Evolutionary conservation across 1,140 invertebrate genomes (phyloP).

Genomic region (Macrosteles quadrilineatus): DNA sequence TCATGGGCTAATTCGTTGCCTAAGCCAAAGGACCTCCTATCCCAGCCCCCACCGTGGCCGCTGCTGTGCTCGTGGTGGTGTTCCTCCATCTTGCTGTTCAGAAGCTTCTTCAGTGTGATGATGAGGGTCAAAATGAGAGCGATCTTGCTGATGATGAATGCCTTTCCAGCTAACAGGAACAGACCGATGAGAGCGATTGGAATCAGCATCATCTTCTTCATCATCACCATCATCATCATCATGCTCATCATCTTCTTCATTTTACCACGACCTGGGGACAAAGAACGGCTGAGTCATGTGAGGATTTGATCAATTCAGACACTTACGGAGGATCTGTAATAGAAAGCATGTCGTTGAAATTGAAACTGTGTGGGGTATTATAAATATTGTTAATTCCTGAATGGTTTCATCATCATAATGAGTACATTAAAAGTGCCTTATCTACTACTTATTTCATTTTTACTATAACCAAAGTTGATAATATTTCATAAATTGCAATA

Average conservation of each 20-base stretch:
- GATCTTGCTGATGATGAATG: constrained; percentile 72
- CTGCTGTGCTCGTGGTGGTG: constrained; percentile 52
- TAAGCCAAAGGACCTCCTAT: constrained; percentile 65
- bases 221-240: constrained; percentile 61
- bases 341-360: no score
- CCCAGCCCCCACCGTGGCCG: constrained; percentile 52
- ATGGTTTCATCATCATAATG: no score
- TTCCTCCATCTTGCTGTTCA: constrained; percentile 48
- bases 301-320: neutral
- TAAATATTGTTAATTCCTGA: no score
- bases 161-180: constrained; percentile 71
- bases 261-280: constrained; percentile 45
- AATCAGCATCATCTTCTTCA: constrained; percentile 67
- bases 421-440: no score
- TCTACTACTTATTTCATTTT: no score
- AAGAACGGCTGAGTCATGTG: neutral
- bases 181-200: constrained; percentile 73
- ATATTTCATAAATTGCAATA: no score
- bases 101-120: constrained; percentile 74
- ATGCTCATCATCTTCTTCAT: constrained; percentile 60
- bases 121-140: constrained; percentile 75
- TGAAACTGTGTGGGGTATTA: no score
- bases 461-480: no score
- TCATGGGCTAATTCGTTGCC: constrained; percentile 56
- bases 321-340: no score